phyloP scores from a whole-genome alignment of 2,888 invertebrate species.

The Aphrophora alni region DNA sequence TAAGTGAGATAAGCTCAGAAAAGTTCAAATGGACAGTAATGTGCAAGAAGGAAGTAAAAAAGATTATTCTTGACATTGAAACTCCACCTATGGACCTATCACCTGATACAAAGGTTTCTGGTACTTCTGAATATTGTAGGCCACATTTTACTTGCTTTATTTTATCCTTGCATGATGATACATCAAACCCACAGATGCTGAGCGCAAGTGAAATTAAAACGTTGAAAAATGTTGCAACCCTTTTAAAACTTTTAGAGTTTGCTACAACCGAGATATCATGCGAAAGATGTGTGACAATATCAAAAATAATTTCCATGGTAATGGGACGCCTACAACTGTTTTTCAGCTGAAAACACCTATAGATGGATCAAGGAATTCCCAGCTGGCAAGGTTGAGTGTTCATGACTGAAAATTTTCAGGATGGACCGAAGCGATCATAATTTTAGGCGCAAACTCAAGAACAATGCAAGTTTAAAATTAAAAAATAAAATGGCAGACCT shows the following conservation, averaged over 20 bases:
- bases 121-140: background rate
- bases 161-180: too few relatives aligned
- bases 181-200: background rate
- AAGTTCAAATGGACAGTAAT: background rate
- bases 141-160: background rate
- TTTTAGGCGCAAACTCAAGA: too few relatives aligned
- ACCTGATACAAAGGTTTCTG: background rate
- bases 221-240: background rate
- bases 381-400: too few relatives aligned
- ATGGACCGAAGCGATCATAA: too few relatives aligned
- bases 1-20: background rate
- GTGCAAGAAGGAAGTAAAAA: constrained; percentile 6
- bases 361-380: too few relatives aligned
- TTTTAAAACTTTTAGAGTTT: constrained; percentile 39
- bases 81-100: background rate
- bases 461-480: too few relatives aligned
- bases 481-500: too few relatives aligned
- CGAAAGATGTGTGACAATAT: constrained; percentile 37
- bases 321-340: too few relatives aligned
- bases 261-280: constrained; percentile 34
- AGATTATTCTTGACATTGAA: background rate
- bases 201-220: background rate
- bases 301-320: constrained; percentile 40
- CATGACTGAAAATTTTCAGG: too few relatives aligned
- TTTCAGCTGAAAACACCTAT: too few relatives aligned